These are phyloP conservation scores for Pithys albifrons DNA, from an alignment of 2,113 vertebrate species.

Conservation along the genomic window DNA sequence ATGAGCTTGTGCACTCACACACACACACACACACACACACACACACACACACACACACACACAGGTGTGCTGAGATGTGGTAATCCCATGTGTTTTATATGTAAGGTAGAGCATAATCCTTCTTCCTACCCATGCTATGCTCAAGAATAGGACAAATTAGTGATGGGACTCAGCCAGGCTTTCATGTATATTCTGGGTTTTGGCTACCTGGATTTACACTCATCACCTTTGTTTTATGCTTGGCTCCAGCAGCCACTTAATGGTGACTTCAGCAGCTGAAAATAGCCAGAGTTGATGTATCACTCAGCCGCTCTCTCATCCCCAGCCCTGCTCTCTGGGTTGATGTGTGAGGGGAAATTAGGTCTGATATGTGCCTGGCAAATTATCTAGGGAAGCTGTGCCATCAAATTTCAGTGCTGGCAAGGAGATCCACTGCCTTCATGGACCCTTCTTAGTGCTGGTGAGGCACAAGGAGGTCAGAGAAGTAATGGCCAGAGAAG, in stretches of 20 bases:
- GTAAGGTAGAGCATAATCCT: background rate
- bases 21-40: too few relatives aligned
- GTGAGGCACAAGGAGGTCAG: background rate
- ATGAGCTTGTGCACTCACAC: background rate
- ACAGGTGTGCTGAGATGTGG: background rate
- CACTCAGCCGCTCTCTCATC: background rate
- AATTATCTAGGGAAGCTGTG: background rate
- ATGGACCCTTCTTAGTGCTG: background rate
- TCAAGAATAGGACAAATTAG: background rate
- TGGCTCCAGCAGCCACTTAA: background rate
- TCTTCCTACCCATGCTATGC: background rate
- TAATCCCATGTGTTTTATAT: background rate
- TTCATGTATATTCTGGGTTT: background rate
- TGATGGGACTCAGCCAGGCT: background rate
- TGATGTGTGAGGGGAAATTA: background rate
- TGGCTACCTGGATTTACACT: background rate
- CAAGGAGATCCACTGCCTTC: background rate
- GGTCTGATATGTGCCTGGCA: background rate
- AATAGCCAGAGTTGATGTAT: background rate
- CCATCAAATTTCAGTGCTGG: background rate
- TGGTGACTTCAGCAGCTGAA: constrained; percentile 52
- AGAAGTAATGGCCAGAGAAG: background rate
- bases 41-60: too few relatives aligned
- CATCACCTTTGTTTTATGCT: background rate
- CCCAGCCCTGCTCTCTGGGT: background rate